These are phyloP conservation scores for Blomia tropicalis DNA, from an alignment of 2,888 invertebrate species.

Conservation along the genomic window DNA sequence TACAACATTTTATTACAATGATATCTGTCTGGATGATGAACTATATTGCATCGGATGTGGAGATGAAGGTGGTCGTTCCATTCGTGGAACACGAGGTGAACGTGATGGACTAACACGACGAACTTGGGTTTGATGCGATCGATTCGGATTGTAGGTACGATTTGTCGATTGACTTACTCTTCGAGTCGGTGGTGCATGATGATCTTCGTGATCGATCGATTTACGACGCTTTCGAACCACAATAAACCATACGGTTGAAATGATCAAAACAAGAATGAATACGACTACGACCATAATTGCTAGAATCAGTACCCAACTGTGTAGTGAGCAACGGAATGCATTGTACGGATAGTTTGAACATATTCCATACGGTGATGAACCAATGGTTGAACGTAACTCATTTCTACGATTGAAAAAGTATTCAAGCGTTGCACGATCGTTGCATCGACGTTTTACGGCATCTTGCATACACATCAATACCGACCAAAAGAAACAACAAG, in stretches of 20 bases:
- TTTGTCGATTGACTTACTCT: slow-evolving; percentile 8
- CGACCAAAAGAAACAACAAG: slow-evolving; percentile 8
- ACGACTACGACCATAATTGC: not conserved
- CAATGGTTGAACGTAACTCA: not conserved
- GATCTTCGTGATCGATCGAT: not conserved
- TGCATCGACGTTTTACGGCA: not conserved
- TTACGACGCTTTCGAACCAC: not conserved
- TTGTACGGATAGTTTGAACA: not conserved
- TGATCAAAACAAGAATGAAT: not conserved
- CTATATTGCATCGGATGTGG: not conserved
- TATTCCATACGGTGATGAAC: not conserved
- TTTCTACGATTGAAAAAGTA: not conserved
- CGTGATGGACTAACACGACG: not conserved
- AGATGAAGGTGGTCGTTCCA: not conserved
- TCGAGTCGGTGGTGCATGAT: not conserved
- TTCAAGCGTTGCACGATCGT: not conserved
- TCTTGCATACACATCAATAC: not conserved
- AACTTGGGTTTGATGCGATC: slow-evolving; percentile 3
- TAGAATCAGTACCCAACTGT: not conserved
- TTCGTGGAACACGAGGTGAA: not conserved
- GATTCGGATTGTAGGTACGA: not conserved
- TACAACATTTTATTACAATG: not conserved
- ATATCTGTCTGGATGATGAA: not conserved
- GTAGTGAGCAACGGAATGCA: not conserved
- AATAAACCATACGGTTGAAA: not conserved